phyloP scores from a whole-genome alignment of 64 coral and sea anemone species.

The Actinia equina region DNA sequence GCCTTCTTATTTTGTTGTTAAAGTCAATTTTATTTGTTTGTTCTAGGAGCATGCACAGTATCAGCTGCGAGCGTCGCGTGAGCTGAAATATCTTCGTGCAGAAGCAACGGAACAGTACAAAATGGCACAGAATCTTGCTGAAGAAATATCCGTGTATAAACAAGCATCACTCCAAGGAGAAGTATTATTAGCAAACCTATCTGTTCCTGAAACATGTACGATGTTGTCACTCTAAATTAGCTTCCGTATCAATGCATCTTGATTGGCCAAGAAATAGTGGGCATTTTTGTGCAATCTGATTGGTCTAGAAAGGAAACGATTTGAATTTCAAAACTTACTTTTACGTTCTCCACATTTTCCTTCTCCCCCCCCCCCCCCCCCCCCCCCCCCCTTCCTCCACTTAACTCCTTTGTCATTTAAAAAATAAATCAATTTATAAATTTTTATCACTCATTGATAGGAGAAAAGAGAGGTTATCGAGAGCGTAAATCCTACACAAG shows the following conservation, averaged over 20 bases:
- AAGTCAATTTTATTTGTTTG: not conserved
- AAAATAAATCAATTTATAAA: too few relatives aligned
- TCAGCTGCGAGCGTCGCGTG: not conserved
- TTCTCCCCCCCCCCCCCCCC: too few relatives aligned
- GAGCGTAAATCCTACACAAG: not conserved
- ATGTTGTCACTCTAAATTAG: not conserved
- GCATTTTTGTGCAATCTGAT: too few relatives aligned
- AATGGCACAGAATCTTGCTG: constrained; percentile 9
- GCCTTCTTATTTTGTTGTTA: not conserved
- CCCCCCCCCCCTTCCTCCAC: too few relatives aligned
- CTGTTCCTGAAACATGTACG: not conserved
- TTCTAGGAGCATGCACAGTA: constrained; percentile 24
- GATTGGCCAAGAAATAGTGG: too few relatives aligned
- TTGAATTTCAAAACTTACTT: too few relatives aligned
- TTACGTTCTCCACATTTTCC: too few relatives aligned
- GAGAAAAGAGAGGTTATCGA: not conserved
- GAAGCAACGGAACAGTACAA: constrained; percentile 3
- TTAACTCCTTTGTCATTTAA: too few relatives aligned
- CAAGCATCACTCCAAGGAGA: not conserved
- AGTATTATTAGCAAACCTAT: not conserved
- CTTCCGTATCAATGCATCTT: not conserved
- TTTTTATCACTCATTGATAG: not conserved
- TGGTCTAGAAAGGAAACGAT: too few relatives aligned
- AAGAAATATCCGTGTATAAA: not conserved
- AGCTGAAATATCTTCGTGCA: constrained; percentile 4